phyloP scores from a whole-genome alignment of 1,140 invertebrate genomes.

The Pemphigus obesinymphae region DNA sequence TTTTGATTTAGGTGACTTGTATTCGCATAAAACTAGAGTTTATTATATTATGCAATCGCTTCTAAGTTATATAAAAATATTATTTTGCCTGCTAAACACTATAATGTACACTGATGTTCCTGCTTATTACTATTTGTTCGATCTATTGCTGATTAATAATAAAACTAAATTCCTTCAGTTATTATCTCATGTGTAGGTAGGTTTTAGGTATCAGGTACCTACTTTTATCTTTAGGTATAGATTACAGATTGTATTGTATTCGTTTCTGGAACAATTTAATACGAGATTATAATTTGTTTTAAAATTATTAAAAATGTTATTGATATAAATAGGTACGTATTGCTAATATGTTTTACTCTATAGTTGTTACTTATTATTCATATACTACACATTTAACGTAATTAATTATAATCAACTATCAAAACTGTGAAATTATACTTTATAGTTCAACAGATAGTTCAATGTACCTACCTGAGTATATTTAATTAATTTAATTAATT shows the following conservation, averaged over 20 bases:
- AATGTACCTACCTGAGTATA: no score
- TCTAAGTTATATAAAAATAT: not conserved
- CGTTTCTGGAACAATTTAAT: not conserved
- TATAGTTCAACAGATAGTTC: no score
- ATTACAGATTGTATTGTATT: not conserved
- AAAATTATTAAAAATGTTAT: no score
- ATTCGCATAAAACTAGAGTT: not conserved
- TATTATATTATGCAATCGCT: not conserved
- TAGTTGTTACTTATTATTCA: no score
- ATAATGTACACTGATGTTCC: not conserved
- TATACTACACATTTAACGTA: no score
- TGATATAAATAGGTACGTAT: no score
- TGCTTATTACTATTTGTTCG: not conserved
- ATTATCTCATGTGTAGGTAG: not conserved
- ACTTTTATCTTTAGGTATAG: not conserved
- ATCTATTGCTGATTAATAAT: not conserved
- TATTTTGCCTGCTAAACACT: not conserved
- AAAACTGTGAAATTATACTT: no score
- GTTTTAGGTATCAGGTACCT: not conserved
- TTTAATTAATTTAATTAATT: no score
- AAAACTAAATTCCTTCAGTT: not conserved
- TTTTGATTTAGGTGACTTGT: not conserved
- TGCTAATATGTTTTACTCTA: no score
- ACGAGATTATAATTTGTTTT: no score
- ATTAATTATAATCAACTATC: no score